Base-by-base conservation (phyloP, 1,140 invertebrate genomes). In the Acromyrmex charruanus region DNA sequence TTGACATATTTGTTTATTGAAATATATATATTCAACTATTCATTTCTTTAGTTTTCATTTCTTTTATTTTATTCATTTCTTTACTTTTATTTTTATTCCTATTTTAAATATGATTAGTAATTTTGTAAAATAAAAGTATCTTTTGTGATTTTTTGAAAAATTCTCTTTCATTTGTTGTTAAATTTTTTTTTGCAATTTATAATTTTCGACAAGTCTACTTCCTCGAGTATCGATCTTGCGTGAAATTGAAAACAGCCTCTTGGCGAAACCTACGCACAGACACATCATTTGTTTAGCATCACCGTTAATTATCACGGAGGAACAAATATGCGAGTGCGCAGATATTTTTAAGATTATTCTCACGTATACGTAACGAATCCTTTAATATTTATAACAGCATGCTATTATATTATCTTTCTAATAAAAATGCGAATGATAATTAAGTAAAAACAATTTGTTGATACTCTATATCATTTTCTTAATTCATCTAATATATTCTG, bases 241-340 rank as follows among this genome's bases (percentile, higher is more conserved):
- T 99, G n/a, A 96, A 97, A 92, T 93, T 99, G 68, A 97, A 97
- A 97, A 97, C 68, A 99, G 99, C 5, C 94, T 99, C 0, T 95
- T 99, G 59, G 98, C 99, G 0, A 99, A 99, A 95, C 98, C 99
- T 0, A 99, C 99, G 0, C 99, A 99, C 93, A 98, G 98, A 2
- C 97, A 99, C 91, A 99, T 99, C 80, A 99, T 99, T 85, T 96
- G 99, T 89, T 97, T 99, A 91, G 98, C 99, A 0, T 99, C 99
- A 9, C 99, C 99, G 0, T 96, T 99, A 2, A 96, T 98, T 68
- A 99, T 99, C 80, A 99, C 94, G 6, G 97, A 99, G 91, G 91
- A 96, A 31, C 97, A 99, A 95, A 94, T 99, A 74, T 87, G 95
- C 2, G 97, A 99, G 92, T 98, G 98, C 89, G 94, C 97, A 14